Base-by-base conservation (phyloP, 2,797 vertebrate genomes). In the Coendou prehensilis region DNA sequence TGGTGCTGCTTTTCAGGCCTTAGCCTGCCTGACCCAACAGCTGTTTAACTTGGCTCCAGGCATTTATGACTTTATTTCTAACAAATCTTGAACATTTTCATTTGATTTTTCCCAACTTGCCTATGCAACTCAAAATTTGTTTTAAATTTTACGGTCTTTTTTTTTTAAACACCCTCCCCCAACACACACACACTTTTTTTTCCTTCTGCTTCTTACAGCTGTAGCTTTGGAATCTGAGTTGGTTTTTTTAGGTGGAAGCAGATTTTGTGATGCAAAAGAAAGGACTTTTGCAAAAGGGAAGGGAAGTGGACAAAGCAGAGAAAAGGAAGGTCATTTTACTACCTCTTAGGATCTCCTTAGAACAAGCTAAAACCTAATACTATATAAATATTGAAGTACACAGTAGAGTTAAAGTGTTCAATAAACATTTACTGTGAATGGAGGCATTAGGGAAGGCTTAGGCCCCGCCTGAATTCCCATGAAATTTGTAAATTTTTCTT, bases 401-500 rank as follows among this genome's bases (percentile, higher is more conserved):
- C 98, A 98, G 98, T 98, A 98, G 98, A 98, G 98, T 98, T 97
- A 97, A 97, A 98, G 98, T 98, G 98, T 99, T 98, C 98, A 98
- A 98, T 98, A 98, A 99, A 98, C 98, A 98, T 99, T 99, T 98
- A 98, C 98, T 98, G 98, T 99, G 99, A 99, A 99, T 99, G 98
- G 98, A 98, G 98, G 99, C 98, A 98, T 99, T 98, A 98, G 99
- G 98, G 98, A 98, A 98, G 98, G 98, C 99, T 99, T 97, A 99
- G 98, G 98, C 98, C 97, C 98, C 97, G 98, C 98, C 99, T 99
- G 99, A 99, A 99, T 99, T 99, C 99, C 99, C 99, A 99, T 99
- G 99, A 99, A 99, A 99, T 99, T 99, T 99, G 99, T 99, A 99
- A 99, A 99, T 99, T 99, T 99, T 99, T 99, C 99, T 99, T 99